Conservation (phyloP, 2,888 invertebrate species). For the Timema podura region DNA sequence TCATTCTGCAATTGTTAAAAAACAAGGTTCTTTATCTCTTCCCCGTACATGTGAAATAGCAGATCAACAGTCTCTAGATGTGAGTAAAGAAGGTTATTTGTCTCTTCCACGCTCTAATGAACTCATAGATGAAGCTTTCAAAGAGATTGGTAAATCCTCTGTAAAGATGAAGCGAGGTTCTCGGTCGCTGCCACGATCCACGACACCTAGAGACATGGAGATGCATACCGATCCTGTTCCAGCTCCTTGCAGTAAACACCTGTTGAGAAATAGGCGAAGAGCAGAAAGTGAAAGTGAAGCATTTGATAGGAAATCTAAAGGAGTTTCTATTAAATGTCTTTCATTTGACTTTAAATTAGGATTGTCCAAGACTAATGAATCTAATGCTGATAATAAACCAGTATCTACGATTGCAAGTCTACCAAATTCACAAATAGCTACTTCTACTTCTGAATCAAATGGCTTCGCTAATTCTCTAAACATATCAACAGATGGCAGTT, state of each 20-base stretch:
- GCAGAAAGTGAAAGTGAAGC: constrained; percentile 31
- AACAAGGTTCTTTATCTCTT: constrained; percentile 26
- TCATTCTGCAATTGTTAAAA: constrained; percentile 24
- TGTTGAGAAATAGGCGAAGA: constrained; percentile 19
- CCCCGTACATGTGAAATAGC: constrained; percentile 25
- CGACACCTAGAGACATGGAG: constrained; percentile 27
- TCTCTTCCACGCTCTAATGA: constrained; percentile 31
- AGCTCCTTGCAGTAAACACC: constrained; percentile 20
- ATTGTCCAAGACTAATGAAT: constrained; percentile 11
- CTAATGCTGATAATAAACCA: neutral
- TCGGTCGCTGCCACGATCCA: constrained; percentile 26
- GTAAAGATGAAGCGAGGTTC: constrained; percentile 27
- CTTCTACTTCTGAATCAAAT: too few species aligned
- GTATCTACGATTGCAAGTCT: too few species aligned
- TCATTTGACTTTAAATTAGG: constrained; percentile 19
- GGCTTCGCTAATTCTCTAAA: too few species aligned
- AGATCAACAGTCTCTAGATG: constrained; percentile 16
- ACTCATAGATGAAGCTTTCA: constrained; percentile 31
- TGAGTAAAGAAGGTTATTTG: constrained; percentile 26
- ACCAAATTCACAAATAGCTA: too few species aligned
- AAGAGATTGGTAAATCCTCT: constrained; percentile 28
- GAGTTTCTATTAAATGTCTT: neutral
- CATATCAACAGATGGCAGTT: neutral
- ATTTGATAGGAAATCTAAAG: constrained; percentile 8
- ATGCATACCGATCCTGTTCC: constrained; percentile 22